Conservation (phyloP, 2,797 vertebrate species). For the Anguilla anguilla region DNA sequence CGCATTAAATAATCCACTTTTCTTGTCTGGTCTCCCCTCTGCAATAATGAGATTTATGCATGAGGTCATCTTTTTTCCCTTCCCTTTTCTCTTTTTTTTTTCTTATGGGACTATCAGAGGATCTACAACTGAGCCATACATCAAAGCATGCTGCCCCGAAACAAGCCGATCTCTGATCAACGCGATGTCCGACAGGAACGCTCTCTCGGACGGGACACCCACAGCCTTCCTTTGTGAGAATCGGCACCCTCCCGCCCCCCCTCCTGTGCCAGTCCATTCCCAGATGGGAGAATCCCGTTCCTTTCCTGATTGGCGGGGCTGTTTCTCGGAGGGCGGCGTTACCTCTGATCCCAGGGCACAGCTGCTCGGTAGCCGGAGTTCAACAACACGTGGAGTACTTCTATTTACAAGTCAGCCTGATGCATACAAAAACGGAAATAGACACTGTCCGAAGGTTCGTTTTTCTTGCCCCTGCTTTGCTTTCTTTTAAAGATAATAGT, state of each 20-base stretch:
- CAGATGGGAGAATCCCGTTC: neutral
- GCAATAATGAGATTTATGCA: conserved; percentile 55
- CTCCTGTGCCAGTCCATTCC: conserved; percentile 18
- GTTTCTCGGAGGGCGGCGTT: conserved; percentile 73
- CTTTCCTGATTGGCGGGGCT: neutral
- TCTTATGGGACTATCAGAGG: conserved; percentile 50
- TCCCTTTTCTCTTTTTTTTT: conserved; percentile 21
- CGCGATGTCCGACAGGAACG: conserved; percentile 45
- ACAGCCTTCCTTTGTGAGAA: neutral
- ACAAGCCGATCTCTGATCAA: conserved; percentile 34
- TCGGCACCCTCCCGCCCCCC: neutral
- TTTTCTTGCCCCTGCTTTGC: conserved; percentile 23
- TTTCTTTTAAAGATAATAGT: conserved; percentile 66
- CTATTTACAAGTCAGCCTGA: conserved; percentile 94
- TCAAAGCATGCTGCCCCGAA: conserved; percentile 35
- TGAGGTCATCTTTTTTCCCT: conserved; percentile 46
- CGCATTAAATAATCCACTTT: conserved; percentile 62
- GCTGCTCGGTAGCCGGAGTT: conserved; percentile 82
- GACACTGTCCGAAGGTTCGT: conserved; percentile 79
- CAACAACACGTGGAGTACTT: conserved; percentile 94
- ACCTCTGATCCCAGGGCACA: conserved; percentile 75
- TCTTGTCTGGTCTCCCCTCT: conserved; percentile 60
- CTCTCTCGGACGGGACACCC: neutral
- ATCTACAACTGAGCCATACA: conserved; percentile 54
- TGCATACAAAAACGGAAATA: conserved; percentile 86